Evolutionary conservation across 2,113 vertebrate genomes (phyloP).

Genomic region (Lates calcarifer): DNA sequence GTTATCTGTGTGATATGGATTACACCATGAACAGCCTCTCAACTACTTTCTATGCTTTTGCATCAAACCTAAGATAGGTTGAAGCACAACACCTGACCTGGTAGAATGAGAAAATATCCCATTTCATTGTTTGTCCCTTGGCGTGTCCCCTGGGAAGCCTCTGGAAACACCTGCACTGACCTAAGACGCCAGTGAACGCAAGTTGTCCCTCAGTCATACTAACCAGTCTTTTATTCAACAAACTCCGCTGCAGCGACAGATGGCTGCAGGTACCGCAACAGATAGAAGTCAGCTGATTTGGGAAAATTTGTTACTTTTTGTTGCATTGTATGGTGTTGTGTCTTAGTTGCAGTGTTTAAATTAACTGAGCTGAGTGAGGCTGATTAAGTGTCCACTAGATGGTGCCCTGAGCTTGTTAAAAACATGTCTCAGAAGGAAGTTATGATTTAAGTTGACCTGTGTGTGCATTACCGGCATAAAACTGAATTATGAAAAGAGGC

Average conservation of each 20-base stretch:
- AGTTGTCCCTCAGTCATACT: not conserved
- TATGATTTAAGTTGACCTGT: not conserved
- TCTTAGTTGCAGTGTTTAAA: not conserved
- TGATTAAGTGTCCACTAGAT: constrained; percentile 67
- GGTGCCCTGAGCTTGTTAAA: constrained; percentile 36
- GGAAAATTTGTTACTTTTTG: not conserved
- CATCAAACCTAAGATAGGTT: not conserved
- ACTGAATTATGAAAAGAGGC: not conserved
- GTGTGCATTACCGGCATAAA: not conserved
- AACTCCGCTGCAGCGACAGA: too few relatives aligned
- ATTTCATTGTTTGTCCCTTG: not conserved
- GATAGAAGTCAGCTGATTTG: not conserved
- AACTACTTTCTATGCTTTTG: not conserved
- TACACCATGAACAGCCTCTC: not conserved
- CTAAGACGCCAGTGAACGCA: not conserved
- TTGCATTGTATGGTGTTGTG: not conserved
- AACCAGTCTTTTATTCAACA: too few relatives aligned
- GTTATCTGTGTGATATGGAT: not conserved
- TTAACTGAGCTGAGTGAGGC: not conserved
- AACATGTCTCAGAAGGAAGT: not conserved
- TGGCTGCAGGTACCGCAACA: not conserved
- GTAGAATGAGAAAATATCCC: not conserved
- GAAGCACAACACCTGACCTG: not conserved
- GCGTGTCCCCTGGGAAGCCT: too few relatives aligned
- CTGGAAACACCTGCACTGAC: not conserved